Conservation (phyloP, 1,140 invertebrate genomes). For the Microplitis demolitor region DNA sequence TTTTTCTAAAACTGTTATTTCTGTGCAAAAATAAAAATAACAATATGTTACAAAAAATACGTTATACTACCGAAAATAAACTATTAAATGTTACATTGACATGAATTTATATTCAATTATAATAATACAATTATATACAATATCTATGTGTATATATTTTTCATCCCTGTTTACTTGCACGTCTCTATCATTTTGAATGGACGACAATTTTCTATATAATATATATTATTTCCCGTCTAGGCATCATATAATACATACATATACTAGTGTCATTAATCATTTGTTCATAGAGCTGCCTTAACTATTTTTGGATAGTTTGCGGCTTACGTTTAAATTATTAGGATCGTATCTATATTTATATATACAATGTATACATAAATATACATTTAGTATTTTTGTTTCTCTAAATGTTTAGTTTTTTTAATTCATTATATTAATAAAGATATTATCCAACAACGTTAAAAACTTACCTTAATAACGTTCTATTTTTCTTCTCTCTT, state of each 20-base stretch:
- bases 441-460: too few species aligned
- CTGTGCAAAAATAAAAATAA: too few species aligned
- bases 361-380: too few species aligned
- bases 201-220: slow-evolving; percentile 4
- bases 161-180: slow-evolving; percentile 14
- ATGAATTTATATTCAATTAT: not conserved
- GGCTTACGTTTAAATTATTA: slow-evolving; percentile 44
- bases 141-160: not conserved
- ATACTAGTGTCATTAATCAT: slow-evolving; percentile 51
- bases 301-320: slow-evolving; percentile 46
- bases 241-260: not conserved
- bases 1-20: too few species aligned
- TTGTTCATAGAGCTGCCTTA: slow-evolving; percentile 38
- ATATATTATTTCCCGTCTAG: not conserved
- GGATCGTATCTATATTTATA: slow-evolving; percentile 32
- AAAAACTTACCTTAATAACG: too few species aligned
- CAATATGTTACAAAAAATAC: too few species aligned
- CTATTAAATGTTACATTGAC: not conserved
- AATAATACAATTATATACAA: not conserved
- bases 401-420: too few species aligned
- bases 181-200: slow-evolving; percentile 29
- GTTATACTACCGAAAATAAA: too few species aligned
- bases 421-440: too few species aligned
- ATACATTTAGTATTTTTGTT: too few species aligned
- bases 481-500: too few species aligned